Evolutionary conservation across 2,797 vertebrate genomes (phyloP).

Genomic region (Lepus townsendii): DNA sequence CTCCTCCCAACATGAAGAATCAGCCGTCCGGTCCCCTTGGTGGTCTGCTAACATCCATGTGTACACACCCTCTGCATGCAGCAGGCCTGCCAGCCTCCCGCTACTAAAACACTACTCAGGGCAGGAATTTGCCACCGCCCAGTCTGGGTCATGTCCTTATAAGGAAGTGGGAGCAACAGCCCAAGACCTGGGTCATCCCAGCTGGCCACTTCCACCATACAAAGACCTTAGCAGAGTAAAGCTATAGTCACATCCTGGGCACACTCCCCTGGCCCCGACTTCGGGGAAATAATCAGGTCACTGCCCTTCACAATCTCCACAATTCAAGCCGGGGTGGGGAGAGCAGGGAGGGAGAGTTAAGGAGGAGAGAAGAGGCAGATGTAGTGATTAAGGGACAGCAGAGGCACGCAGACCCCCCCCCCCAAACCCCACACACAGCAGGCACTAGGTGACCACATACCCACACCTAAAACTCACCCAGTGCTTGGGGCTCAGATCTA

Average conservation of each 20-base stretch:
- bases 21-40: background rate
- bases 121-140: conserved; percentile 80
- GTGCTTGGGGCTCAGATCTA: conserved; percentile 77
- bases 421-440: conserved; percentile 42
- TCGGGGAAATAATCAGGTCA: background rate
- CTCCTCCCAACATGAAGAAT: background rate
- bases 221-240: background rate
- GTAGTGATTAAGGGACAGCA: conserved; percentile 48
- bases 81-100: background rate
- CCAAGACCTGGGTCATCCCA: conserved; percentile 46
- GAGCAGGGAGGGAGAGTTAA: background rate
- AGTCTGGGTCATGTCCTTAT: conserved; percentile 82
- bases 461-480: conserved; percentile 80
- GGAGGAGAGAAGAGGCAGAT: background rate
- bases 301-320: background rate
- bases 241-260: background rate
- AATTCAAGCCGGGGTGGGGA: conserved; percentile 25
- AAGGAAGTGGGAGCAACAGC: conserved; percentile 79
- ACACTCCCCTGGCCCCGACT: background rate
- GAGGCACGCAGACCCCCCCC: background rate
- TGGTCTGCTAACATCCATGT: background rate
- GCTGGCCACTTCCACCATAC: conserved; percentile 30
- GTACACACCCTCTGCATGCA: background rate
- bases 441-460: conserved; percentile 17
- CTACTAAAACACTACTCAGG: background rate